phyloP scores from a whole-genome alignment of 2,888 invertebrate species.

The Ommatoiulus sabulosus region DNA sequence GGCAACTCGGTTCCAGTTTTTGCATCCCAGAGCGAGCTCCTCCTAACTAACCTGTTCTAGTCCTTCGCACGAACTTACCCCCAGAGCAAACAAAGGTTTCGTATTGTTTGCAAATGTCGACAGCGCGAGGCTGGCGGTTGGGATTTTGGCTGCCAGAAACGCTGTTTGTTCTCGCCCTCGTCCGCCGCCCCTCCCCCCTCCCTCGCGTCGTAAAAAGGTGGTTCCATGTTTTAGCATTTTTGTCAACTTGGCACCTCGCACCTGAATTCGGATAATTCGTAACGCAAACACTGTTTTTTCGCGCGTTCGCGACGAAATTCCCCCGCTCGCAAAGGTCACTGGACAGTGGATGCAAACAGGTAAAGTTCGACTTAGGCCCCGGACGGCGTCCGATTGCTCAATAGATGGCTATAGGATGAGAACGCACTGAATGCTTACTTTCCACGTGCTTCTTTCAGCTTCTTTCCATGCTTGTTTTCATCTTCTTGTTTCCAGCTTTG shows the following conservation, averaged over 20 bases:
- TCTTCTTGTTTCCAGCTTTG: too few relatives aligned
- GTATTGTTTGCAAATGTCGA: slow-evolving; percentile 1
- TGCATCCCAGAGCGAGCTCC: neutral
- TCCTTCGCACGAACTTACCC: slow-evolving; percentile 29
- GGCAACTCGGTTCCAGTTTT: slow-evolving; percentile 35
- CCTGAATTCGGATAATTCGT: neutral
- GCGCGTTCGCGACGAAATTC: neutral
- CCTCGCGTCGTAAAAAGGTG: neutral
- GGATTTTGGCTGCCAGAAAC: neutral
- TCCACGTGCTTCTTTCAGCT: too few relatives aligned
- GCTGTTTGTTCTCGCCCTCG: neutral
- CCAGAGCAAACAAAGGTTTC: neutral
- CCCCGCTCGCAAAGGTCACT: neutral
- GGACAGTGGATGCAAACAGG: neutral
- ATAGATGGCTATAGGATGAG: too few relatives aligned
- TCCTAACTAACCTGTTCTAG: slow-evolving; percentile 40
- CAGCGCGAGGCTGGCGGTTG: neutral
- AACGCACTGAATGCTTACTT: too few relatives aligned
- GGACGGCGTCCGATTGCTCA: too few relatives aligned
- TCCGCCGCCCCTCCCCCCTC: neutral
- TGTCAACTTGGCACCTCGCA: slow-evolving; percentile 33
- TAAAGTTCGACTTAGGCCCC: too few relatives aligned
- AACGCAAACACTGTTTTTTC: neutral
- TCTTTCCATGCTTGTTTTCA: too few relatives aligned
- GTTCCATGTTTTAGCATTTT: neutral